A percentile compares a stretch with the other conserved stretches of the same genome.
Conservation (phyloP, 1,140 invertebrate genomes). For the Drosophila leontia region DNA sequence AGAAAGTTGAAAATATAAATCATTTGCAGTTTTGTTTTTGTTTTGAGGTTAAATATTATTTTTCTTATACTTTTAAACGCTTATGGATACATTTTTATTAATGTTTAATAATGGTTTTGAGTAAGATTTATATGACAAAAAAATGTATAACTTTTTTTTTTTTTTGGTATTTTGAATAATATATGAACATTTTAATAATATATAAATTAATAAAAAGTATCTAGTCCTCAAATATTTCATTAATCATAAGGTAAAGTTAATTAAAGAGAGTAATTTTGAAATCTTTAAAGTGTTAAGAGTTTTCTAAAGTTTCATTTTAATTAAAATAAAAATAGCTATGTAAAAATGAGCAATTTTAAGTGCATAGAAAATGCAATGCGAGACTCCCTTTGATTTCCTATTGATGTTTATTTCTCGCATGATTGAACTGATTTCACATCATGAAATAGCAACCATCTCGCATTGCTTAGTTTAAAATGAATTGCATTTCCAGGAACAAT, state of each 20-base stretch:
- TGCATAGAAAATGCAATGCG: neutral
- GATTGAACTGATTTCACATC: slow-evolving; percentile 2
- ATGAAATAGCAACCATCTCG: neutral
- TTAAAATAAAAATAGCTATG: too few species aligned
- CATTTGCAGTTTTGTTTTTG: neutral
- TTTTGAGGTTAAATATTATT: neutral
- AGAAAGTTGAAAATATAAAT: neutral
- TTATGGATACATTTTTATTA: neutral
- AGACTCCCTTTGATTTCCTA: neutral
- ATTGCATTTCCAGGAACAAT: neutral
- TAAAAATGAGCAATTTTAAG: accelerated
- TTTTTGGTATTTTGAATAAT: neutral
- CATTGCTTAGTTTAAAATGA: neutral
- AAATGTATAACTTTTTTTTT: too few species aligned
- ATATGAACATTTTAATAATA: too few species aligned
- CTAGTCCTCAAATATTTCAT: too few species aligned
- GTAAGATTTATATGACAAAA: neutral
- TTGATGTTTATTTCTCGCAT: neutral
- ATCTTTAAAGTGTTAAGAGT: neutral
- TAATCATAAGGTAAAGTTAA: too few species aligned
- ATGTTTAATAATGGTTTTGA: neutral
- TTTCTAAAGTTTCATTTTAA: neutral
- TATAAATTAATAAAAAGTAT: too few species aligned
- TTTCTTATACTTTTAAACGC: too few species aligned
- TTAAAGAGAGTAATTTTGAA: neutral